Percentiles rank a stretch among this genome's conserved stretches.
These are phyloP conservation scores for Chascanopsetta lugubris DNA, from an alignment of 2,113 vertebrate genomes.

Conservation along the genomic window DNA sequence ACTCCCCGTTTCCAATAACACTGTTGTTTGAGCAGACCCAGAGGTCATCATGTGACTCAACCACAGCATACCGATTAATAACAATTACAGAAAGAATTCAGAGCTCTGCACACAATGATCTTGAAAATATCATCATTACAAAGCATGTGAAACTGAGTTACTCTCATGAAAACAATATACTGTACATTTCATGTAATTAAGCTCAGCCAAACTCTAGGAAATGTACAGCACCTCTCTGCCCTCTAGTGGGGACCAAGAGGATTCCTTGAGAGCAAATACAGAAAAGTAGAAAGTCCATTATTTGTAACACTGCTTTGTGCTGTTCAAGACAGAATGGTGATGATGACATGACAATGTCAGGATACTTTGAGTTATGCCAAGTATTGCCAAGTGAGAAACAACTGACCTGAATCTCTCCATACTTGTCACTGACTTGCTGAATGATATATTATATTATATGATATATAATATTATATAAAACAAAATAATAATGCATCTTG, in stretches of 20 bases:
- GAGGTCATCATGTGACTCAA: constrained; percentile 22
- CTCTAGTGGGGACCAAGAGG: constrained; percentile 62
- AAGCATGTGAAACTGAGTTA: constrained; percentile 11
- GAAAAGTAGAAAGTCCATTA: not conserved
- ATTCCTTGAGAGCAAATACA: not conserved
- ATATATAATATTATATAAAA: not conserved
- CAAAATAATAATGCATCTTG: not conserved
- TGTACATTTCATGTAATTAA: constrained; percentile 4
- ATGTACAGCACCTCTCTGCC: constrained; percentile 67
- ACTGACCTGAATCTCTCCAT: not conserved
- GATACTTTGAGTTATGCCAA: not conserved
- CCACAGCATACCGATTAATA: constrained; percentile 33
- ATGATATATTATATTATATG: too few species aligned
- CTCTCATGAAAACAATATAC: constrained; percentile 33
- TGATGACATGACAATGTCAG: not conserved
- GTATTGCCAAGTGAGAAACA: not conserved
- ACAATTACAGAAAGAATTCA: constrained; percentile 35
- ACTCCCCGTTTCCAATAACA: constrained; percentile 36
- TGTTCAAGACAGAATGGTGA: not conserved
- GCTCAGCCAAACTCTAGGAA: not conserved
- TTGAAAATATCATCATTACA: constrained; percentile 11
- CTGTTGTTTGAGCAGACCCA: constrained; percentile 37
- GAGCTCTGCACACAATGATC: constrained; percentile 8
- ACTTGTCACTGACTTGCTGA: too few species aligned
- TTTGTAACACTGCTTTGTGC: not conserved